These are phyloP conservation scores for Leptopilina boulardi DNA, from an alignment of 1,140 invertebrate species.

Conservation along the genomic window DNA sequence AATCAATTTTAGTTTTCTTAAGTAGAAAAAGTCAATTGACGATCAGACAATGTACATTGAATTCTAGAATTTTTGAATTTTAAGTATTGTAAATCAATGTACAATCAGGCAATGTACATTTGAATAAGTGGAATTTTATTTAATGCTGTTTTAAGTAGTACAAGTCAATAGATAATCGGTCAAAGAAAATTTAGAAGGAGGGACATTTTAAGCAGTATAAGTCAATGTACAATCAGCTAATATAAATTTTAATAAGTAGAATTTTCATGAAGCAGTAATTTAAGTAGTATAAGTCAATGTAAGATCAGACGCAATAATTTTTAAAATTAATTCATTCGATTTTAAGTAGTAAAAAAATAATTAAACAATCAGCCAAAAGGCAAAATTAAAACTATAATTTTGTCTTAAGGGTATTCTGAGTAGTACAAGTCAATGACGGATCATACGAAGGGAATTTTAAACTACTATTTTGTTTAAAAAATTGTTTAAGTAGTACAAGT, in stretches of 20 bases:
- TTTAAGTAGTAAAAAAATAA: no score
- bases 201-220: not conserved
- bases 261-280: not conserved
- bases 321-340: not conserved
- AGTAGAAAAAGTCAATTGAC: no score
- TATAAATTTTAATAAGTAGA: no score
- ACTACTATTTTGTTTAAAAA: no score
- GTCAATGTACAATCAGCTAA: not conserved
- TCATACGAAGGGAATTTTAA: no score
- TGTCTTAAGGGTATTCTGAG: no score
- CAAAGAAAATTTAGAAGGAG: not conserved
- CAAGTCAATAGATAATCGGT: not conserved
- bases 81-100: not conserved
- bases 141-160: not conserved
- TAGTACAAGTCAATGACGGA: no score
- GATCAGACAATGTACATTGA: no score
- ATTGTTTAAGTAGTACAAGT: not conserved
- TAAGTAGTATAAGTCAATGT: not conserved
- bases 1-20: no score
- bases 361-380: no score
- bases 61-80: no score
- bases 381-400: no score
- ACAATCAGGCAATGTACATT: not conserved
- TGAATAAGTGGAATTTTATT: not conserved
- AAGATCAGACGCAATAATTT: not conserved